A percentile compares a stretch with the other conserved stretches of the same genome.
Evolutionary conservation across 2,113 vertebrate genomes (phyloP).

Genomic region (Lates calcarifer): DNA sequence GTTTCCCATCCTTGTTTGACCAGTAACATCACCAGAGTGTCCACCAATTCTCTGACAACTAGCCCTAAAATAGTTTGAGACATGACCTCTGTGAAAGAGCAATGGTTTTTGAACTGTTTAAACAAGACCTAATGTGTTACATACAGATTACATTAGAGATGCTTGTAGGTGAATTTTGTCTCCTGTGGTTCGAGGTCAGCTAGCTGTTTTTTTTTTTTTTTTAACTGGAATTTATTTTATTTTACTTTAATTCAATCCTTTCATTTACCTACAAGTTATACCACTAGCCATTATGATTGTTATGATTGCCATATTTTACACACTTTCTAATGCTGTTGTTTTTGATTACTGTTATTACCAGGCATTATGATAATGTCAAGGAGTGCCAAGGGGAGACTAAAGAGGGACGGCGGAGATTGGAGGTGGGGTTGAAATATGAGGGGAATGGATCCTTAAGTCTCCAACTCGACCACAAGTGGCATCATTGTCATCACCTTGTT

Average conservation of each 20-base stretch:
- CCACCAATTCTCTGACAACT: background rate
- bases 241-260: background rate
- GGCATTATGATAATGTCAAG: slow-evolving; percentile 23
- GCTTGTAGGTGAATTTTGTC: background rate
- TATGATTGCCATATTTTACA: background rate
- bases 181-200: too few species aligned
- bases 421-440: slow-evolving; percentile 49
- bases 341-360: slow-evolving; percentile 35
- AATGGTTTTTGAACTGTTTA: background rate
- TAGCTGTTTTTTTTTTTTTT: background rate
- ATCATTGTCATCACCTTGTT: slow-evolving; percentile 87
- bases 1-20: background rate
- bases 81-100: background rate
- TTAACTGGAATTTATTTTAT: background rate
- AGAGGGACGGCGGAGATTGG: slow-evolving; percentile 23
- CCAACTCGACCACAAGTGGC: slow-evolving; percentile 82
- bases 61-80: background rate
- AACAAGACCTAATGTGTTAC: too few species aligned
- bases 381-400: slow-evolving; percentile 40
- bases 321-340: background rate
- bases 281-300: background rate
- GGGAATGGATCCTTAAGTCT: slow-evolving; percentile 71
- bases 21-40: too few species aligned
- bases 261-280: too few species aligned
- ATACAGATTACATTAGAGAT: background rate